phyloP scores from a whole-genome alignment of 2,113 vertebrate genomes.

The Psephotus haematonotus region DNA sequence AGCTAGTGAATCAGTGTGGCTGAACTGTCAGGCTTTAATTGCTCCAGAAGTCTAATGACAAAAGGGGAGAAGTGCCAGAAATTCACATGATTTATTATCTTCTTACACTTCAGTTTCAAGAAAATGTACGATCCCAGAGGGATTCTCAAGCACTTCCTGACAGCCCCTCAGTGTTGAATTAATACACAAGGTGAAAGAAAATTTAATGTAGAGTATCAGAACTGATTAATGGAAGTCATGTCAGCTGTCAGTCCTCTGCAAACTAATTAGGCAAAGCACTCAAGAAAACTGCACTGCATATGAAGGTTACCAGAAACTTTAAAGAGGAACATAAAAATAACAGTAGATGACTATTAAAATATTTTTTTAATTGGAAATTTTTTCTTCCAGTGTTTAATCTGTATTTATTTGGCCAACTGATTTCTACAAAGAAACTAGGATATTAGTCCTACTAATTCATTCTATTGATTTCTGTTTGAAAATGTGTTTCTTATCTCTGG shows the following conservation, averaged over 20 bases:
- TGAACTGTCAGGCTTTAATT: constrained; percentile 36
- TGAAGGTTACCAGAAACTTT: constrained; percentile 60
- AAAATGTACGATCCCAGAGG: constrained; percentile 50
- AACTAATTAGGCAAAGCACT: constrained; percentile 72
- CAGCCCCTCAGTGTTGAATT: constrained; percentile 58
- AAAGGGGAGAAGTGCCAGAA: neutral
- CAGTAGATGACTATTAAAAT: neutral
- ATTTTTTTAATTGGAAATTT: neutral
- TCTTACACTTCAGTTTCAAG: constrained; percentile 42
- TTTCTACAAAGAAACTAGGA: neutral
- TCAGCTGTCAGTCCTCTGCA: constrained; percentile 59
- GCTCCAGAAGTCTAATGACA: constrained; percentile 9
- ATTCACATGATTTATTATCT: constrained; percentile 58
- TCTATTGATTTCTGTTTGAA: neutral
- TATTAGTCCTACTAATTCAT: neutral
- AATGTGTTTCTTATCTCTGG: neutral
- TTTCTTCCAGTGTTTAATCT: neutral
- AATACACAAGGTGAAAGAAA: constrained; percentile 66
- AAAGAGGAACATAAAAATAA: constrained; percentile 36
- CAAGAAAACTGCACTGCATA: constrained; percentile 17
- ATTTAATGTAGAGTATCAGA: constrained; percentile 63
- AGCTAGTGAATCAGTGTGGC: neutral
- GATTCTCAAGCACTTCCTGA: constrained; percentile 53
- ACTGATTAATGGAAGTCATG: constrained; percentile 65
- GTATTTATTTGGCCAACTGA: neutral